Conservation (phyloP, 2,888 invertebrate genomes). For the Auanema sp. region DNA sequence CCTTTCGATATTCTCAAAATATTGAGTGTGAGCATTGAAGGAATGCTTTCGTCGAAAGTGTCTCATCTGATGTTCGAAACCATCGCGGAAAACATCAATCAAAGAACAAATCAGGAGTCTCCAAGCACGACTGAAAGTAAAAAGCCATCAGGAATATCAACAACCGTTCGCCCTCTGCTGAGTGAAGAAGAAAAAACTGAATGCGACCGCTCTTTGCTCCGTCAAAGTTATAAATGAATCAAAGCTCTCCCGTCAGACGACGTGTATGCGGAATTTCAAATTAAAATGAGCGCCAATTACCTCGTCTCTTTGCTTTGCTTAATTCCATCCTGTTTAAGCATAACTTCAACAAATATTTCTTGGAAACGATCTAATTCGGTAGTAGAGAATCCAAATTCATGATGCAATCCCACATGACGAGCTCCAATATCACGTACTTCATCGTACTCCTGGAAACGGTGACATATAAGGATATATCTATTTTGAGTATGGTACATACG, state of each 20-base stretch:
- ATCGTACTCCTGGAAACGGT: constrained; percentile 29
- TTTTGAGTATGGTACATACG: constrained; percentile 20
- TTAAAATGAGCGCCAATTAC: constrained; percentile 12
- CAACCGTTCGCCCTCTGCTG: background rate
- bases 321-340: constrained; percentile 59
- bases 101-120: constrained; percentile 54
- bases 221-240: no score
- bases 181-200: background rate
- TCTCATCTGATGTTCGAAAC: constrained; percentile 45
- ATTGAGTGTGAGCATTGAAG: constrained; percentile 45
- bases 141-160: background rate
- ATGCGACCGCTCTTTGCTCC: background rate
- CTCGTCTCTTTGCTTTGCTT: constrained; percentile 58
- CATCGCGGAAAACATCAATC: constrained; percentile 54
- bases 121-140: constrained; percentile 50
- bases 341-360: constrained; percentile 49
- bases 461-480: background rate
- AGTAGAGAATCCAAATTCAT: constrained; percentile 32
- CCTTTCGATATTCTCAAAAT: constrained; percentile 44
- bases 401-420: constrained; percentile 34
- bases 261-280: no score
- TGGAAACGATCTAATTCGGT: constrained; percentile 40
- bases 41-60: constrained; percentile 45
- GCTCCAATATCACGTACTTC: constrained; percentile 38
- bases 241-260: no score